Evolutionary conservation across 2,797 vertebrate genomes (phyloP), one percentile per base, ranked within the genome.

Genomic region (Gymnopithys bicolor): DNA sequence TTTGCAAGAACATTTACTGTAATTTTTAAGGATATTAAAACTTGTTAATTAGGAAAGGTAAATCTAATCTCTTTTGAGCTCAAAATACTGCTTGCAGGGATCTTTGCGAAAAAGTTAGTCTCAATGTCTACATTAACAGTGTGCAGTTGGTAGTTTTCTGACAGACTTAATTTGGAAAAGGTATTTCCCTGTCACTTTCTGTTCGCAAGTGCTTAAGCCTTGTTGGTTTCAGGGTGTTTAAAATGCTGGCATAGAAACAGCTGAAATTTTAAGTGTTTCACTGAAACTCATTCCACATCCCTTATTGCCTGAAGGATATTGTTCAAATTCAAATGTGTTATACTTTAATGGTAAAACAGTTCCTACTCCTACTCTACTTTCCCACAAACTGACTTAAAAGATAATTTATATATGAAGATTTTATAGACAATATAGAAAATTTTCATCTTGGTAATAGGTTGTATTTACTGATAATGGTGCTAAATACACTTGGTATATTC

Each of bases 281-380:
- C 35, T 74, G 80, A 89, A 96, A 86, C 27, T 80, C 86, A 59
- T 37, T 86, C 41, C 56, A 84, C 25, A 79, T 17, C 32, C 39
- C 45, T 86, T 81, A 51, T 5, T 83, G 62, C 71, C 63, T 91
- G 62, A 58, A 84, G 59, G 28, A 89, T n/a, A 48, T 22, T 46
- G 15, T 79, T 83, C 37, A 94, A 81, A 59, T 89, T 84, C 71
- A 87, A 51, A 78, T 81, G 89, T 76, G 67, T 85, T 83, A 76
- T 35, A 69, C 8, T 84, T 80, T 48, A 85, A 58, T 64, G 46
- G 84, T 91, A 63, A 89, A 87, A 66, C 23, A 83, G 45, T 75
- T 95, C 13, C 25, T 52, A 30, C 27, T 87, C 6, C 19, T 89
- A 46, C 33, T 62, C 64, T 75, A 30, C 25, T 53, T 87, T 70